A percentile compares a stretch with the other conserved stretches of the same genome.
Evolutionary conservation across 2,113 vertebrate genomes (phyloP).

Genomic region (Otolemur garnettii): DNA sequence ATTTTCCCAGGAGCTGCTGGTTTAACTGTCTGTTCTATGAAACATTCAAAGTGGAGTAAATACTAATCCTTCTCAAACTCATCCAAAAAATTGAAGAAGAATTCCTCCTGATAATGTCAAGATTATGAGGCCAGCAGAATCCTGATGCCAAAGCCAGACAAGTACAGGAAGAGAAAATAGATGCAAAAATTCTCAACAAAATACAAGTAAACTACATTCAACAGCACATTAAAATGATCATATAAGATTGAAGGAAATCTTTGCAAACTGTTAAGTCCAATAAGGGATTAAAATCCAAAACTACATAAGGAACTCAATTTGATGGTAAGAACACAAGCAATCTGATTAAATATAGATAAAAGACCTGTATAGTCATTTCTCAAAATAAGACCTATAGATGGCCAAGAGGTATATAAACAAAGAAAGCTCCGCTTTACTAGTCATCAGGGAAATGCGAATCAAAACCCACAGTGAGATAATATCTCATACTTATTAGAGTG

Average conservation of each 20-base stretch:
- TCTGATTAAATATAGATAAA: neutral
- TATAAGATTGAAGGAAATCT: neutral
- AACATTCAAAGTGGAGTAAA: neutral
- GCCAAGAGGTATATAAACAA: neutral
- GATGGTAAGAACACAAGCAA: neutral
- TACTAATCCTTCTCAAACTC: neutral
- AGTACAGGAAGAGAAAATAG: neutral
- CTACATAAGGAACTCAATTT: neutral
- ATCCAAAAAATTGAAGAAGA: neutral
- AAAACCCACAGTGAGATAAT: neutral
- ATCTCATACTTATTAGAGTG: neutral
- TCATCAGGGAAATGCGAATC: neutral
- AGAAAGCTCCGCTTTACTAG: neutral
- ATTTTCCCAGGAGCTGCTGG: neutral
- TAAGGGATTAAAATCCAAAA: neutral
- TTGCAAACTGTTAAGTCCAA: neutral
- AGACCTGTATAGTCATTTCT: neutral
- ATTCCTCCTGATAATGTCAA: too few relatives aligned
- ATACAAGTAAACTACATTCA: neutral
- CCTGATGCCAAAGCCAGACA: neutral
- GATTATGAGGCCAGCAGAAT: neutral
- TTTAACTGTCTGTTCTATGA: neutral
- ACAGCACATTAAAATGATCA: neutral
- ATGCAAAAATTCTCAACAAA: neutral
- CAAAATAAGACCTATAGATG: neutral